Evolutionary conservation across 2,888 invertebrate species (phyloP).

Genomic region (Clostera curtula): DNA sequence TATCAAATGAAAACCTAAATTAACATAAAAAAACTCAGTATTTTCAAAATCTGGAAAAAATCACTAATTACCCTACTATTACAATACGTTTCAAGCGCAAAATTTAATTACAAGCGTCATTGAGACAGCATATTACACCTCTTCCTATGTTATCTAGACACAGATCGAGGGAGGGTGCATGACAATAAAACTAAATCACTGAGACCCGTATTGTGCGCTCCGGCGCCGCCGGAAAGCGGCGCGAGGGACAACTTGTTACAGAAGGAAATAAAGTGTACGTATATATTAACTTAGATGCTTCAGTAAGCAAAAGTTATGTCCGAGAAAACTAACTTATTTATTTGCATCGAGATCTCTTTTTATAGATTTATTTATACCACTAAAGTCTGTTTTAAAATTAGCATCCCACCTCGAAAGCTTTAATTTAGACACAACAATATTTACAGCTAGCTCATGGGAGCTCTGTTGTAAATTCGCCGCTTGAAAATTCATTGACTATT

Average conservation of each 20-base stretch:
- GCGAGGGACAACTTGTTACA: slow-evolving; percentile 59
- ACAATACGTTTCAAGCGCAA: too few species aligned
- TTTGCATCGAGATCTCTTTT: not conserved
- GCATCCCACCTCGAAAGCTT: too few species aligned
- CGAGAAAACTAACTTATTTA: slow-evolving; percentile 1
- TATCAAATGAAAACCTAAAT: too few species aligned
- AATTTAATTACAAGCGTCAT: slow-evolving; percentile 4
- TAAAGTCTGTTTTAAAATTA: too few species aligned
- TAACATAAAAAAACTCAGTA: too few species aligned
- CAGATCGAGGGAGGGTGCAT: slow-evolving; percentile 57
- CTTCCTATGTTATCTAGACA: slow-evolving; percentile 47
- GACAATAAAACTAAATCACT: slow-evolving; percentile 73
- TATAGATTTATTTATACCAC: not conserved
- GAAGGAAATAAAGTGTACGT: slow-evolving; percentile 62
- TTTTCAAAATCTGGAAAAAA: too few species aligned
- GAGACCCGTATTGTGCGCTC: slow-evolving; percentile 58
- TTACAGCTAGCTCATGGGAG: too few species aligned
- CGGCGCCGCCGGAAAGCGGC: slow-evolving; percentile 71
- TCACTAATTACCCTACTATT: not conserved
- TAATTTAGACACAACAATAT: too few species aligned
- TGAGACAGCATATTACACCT: slow-evolving; percentile 32
- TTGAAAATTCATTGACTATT: too few species aligned
- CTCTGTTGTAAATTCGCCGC: too few species aligned
- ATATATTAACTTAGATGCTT: slow-evolving; percentile 27
- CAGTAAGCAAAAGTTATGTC: slow-evolving; percentile 22